phyloP scores from a whole-genome alignment of 2,888 invertebrate genomes.

The Marronus borbonicus region DNA sequence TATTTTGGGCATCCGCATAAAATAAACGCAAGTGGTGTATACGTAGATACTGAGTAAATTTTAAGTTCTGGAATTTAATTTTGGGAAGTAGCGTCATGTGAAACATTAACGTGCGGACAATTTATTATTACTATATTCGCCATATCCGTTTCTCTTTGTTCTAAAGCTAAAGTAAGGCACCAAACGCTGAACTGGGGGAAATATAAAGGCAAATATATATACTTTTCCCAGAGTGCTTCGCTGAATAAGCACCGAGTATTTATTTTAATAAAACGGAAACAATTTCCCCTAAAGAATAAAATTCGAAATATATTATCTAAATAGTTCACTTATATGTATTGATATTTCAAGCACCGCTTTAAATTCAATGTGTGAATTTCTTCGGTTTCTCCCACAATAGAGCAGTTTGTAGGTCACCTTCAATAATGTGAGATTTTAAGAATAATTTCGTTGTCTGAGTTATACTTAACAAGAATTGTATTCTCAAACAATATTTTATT shows the following conservation, averaged over 20 bases:
- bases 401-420: too few species aligned
- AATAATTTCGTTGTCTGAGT: too few species aligned
- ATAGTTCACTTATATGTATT: too few species aligned
- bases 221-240: not conserved
- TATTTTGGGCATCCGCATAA: not conserved
- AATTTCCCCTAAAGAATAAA: too few species aligned
- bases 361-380: too few species aligned
- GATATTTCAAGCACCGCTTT: too few species aligned
- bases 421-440: too few species aligned
- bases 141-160: not conserved
- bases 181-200: not conserved
- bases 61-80: constrained; percentile 7
- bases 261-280: too few species aligned
- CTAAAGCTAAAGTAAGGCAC: not conserved
- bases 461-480: too few species aligned
- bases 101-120: constrained; percentile 4
- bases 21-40: not conserved
- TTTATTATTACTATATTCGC: not conserved
- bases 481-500: too few species aligned
- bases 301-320: too few species aligned
- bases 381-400: too few species aligned
- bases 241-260: not conserved
- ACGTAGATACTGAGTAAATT: not conserved
- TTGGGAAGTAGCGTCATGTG: not conserved
- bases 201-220: not conserved